These are phyloP conservation scores for Neelides sp. DNA, from an alignment of 1,140 invertebrate genomes.

Conservation along the genomic window DNA sequence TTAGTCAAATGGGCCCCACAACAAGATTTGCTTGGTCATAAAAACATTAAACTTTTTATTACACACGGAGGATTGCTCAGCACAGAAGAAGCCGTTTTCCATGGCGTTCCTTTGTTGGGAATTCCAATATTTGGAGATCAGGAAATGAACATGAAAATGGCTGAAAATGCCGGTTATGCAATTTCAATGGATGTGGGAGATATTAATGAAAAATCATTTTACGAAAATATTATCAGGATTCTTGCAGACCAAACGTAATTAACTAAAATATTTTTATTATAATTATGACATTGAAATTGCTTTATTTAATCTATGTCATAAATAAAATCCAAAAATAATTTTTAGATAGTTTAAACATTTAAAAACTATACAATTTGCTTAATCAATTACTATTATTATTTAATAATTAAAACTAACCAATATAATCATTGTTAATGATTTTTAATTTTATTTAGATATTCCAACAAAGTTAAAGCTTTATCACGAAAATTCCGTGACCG, in stretches of 20 bases:
- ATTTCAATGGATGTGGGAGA: constrained; percentile 2
- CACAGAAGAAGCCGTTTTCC: constrained; percentile 35
- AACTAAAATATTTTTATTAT: too few relatives aligned
- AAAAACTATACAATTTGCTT: too few relatives aligned
- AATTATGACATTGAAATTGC: too few relatives aligned
- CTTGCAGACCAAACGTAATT: too few relatives aligned
- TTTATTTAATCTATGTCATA: too few relatives aligned
- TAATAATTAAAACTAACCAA: too few relatives aligned
- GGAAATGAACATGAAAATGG: constrained; percentile 30
- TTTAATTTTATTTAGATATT: too few relatives aligned
- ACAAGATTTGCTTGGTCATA: constrained; percentile 33
- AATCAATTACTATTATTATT: too few relatives aligned
- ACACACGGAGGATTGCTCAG: constrained; percentile 39
- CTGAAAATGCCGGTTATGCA: constrained; percentile 4
- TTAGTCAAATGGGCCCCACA: constrained; percentile 56
- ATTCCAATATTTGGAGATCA: constrained; percentile 37
- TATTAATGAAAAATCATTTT: constrained; percentile 7
- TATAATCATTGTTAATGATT: too few relatives aligned
- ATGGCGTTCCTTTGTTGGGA: constrained; percentile 36
- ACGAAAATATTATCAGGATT: too few relatives aligned
- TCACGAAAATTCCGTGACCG: constrained; percentile 24
- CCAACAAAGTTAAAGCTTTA: constrained; percentile 3
- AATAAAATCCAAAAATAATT: too few relatives aligned
- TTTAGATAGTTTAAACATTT: too few relatives aligned
- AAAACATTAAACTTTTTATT: constrained; percentile 35